Base-by-base conservation (phyloP, 53 echinoderm and acorn worm genomes). In the Zoroaster sp. region DNA sequence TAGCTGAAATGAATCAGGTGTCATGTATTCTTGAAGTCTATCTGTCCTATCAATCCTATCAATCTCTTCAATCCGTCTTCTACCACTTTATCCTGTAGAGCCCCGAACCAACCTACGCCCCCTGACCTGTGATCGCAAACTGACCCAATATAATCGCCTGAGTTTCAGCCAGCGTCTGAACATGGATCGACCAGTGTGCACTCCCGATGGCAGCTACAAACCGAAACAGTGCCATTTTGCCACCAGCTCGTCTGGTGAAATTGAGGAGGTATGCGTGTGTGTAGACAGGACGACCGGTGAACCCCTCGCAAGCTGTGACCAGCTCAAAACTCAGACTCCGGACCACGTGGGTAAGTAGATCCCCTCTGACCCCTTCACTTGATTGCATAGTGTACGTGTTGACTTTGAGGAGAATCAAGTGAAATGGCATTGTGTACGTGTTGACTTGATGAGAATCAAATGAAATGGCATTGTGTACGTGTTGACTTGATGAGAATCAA, bases 191-290 rank as follows among this genome's bases (percentile, higher is more conserved):
- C 89, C 89, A 4, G 9, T 20, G 33, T 89, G 89, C 52, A 69
- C 71, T 15, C 77, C 79, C 3, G 89, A 89, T 3, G 89, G 89
- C 17, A 40, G 47, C 34, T 80, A 69, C 72, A 35, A 69, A 21
- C 79, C 79, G 28, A 69, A 51, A 5, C 89, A 89, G 80, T 89
- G 89, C 21, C 71, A 69, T 36, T 5, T 70, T 47, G 70, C 2
- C 46, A 17, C 37, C 15, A 85, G 49, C 34, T 20, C 2, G n/a
- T 34, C 45, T 3, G 70, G 66, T 14, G 20, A 15, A 13, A 21
- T 85, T 12, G 71, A 47, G 35, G 69, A n/a, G 33, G 71, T 85
- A 0, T 85, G 85, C 38, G 51, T 1, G 36, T 85, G 85, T 35
- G 71, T 85, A 0, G 34, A 85, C 36, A 13, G 35, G 11, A 17